Evolutionary conservation across 2,888 invertebrate species (phyloP).

Genomic region (Macaria notata): DNA sequence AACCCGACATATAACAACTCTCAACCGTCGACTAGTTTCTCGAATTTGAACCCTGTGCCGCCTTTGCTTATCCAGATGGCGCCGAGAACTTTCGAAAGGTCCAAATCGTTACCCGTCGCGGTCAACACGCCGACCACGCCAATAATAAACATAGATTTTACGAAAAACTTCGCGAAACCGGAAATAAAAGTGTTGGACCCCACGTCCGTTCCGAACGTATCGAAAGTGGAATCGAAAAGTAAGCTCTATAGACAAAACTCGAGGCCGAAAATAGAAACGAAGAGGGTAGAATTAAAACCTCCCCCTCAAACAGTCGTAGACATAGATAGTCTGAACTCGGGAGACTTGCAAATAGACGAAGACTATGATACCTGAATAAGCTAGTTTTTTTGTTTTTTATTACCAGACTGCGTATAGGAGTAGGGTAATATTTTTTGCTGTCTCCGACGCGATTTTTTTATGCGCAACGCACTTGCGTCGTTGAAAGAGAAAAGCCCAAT

Average conservation of each 20-base stretch:
- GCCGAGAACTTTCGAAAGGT: conserved; percentile 41
- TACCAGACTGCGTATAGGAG: conserved; percentile 13
- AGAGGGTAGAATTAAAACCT: conserved; percentile 52
- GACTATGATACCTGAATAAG: conserved; percentile 78
- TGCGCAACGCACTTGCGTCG: too few species aligned
- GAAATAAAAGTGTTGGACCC: conserved; percentile 70
- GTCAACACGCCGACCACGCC: conserved; percentile 56
- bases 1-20: conserved; percentile 69
- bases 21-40: conserved; percentile 69
- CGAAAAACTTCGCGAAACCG: conserved; percentile 62
- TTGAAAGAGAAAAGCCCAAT: too few species aligned
- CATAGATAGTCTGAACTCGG: conserved; percentile 66
- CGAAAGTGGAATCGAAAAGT: conserved; percentile 35
- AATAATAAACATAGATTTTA: conserved; percentile 71
- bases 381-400: conserved; percentile 48
- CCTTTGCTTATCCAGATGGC: conserved; percentile 46
- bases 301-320: conserved; percentile 42
- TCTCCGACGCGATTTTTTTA: too few species aligned
- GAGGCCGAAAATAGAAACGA: conserved; percentile 53
- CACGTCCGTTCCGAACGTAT: conserved; percentile 38
- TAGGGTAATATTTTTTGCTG: too few species aligned
- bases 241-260: conserved; percentile 61
- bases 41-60: conserved; percentile 46
- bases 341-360: conserved; percentile 75
- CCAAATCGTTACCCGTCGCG: conserved; percentile 28